Percentiles rank a stretch among this genome's conserved stretches.
Evolutionary conservation across 2,888 invertebrate species (phyloP).

Genomic region (Eupithecia tripunctaria): DNA sequence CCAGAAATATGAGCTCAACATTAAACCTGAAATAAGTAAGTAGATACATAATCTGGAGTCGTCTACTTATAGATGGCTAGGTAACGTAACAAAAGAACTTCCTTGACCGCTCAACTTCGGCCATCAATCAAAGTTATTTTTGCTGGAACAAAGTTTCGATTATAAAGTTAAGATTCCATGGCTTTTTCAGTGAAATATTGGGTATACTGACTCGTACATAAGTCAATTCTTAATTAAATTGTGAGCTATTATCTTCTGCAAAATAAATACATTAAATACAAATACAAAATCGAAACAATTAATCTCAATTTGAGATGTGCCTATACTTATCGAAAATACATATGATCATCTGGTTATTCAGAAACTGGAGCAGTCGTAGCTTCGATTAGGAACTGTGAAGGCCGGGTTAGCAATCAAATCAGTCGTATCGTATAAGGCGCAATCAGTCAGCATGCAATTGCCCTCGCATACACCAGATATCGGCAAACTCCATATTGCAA

Average conservation of each 20-base stretch:
- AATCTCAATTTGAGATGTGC: background rate
- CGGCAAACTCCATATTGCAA: conserved; percentile 13
- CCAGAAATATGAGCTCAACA: background rate
- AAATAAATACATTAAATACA: no score
- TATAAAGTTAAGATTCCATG: conserved; percentile 34
- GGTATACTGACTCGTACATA: background rate
- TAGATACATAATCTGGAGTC: background rate
- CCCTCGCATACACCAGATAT: conserved; percentile 45
- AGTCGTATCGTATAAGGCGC: conserved; percentile 60
- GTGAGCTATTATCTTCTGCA: no score
- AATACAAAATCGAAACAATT: background rate
- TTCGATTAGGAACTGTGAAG: conserved; percentile 43
- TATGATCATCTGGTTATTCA: conserved; percentile 28
- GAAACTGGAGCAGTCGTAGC: conserved; percentile 39
- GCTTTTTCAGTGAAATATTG: background rate
- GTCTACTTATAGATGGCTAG: background rate
- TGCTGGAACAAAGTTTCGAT: conserved; percentile 40
- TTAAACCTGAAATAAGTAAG: background rate
- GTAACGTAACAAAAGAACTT: conserved; percentile 28
- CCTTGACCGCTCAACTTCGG: conserved; percentile 44
- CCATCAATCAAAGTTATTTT: conserved; percentile 49
- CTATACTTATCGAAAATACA: conserved; percentile 20
- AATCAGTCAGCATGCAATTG: conserved; percentile 66
- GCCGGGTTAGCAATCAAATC: conserved; percentile 63
- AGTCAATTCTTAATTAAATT: no score